A percentile compares a stretch with the other conserved stretches of the same genome.
Conservation (phyloP, 2,888 invertebrate species). For the Galerucella nymphaeae region DNA sequence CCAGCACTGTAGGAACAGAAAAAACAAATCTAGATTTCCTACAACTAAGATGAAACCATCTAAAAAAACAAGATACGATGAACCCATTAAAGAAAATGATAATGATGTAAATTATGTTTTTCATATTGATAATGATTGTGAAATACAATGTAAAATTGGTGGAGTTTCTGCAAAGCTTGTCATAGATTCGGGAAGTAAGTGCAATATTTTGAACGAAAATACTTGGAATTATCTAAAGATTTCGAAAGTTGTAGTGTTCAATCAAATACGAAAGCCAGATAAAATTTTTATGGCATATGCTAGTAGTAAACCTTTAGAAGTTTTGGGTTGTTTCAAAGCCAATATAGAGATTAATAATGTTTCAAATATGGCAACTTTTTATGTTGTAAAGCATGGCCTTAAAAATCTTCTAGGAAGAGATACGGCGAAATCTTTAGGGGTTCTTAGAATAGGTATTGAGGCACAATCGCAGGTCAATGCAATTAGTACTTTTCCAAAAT, state of each 20-base stretch:
- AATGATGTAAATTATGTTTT: not conserved
- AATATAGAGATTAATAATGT: not conserved
- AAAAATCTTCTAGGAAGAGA: constrained; percentile 45
- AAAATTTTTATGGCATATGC: not conserved
- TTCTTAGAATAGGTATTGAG: constrained; percentile 45
- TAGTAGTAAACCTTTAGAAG: not conserved
- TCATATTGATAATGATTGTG: not conserved
- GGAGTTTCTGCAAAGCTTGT: not conserved
- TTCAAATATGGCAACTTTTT: constrained; percentile 38
- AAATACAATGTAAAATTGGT: not conserved
- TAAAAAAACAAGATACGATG: not conserved
- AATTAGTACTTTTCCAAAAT: constrained; percentile 41
- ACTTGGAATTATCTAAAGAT: constrained; percentile 30
- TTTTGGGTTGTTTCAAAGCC: constrained; percentile 22
- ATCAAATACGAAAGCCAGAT: not conserved
- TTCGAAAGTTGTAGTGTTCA: not conserved
- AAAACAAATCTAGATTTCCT: not conserved
- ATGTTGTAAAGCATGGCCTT: constrained; percentile 42
- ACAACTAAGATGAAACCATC: not conserved
- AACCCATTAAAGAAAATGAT: not conserved
- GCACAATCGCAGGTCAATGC: constrained; percentile 27
- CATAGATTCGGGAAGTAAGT: not conserved
- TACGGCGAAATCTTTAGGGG: constrained; percentile 38
- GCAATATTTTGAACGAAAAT: constrained; percentile 11
- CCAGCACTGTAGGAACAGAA: not conserved